Percentiles rank a stretch among this genome's conserved stretches.
Evolutionary conservation across 2,113 vertebrate genomes (phyloP).

Genomic region (Mesitornis unicolor): DNA sequence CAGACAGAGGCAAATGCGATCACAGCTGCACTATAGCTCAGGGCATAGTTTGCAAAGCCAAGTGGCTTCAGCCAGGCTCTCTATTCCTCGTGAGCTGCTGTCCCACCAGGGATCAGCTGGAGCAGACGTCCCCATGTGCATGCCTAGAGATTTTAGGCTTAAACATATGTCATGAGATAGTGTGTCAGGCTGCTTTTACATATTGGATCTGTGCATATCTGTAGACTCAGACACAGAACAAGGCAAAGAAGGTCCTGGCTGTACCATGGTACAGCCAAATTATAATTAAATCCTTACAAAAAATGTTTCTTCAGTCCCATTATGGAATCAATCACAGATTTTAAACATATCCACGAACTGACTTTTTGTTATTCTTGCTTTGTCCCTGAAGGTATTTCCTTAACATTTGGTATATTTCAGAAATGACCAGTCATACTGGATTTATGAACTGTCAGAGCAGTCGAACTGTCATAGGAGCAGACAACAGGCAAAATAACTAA

Average conservation of each 20-base stretch:
- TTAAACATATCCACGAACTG: neutral
- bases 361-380: neutral
- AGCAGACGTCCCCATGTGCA: rapidly evolving
- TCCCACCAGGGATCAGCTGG: rapidly evolving
- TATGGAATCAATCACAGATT: neutral
- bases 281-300: neutral
- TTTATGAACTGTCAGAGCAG: neutral
- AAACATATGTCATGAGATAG: neutral
- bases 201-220: rapidly evolving
- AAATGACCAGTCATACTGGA: neutral
- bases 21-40: neutral
- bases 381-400: neutral
- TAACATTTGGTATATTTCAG: neutral
- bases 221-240: neutral
- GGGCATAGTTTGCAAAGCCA: neutral
- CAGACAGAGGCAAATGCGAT: neutral
- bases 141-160: neutral
- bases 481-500: neutral
- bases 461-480: neutral
- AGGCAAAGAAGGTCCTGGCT: neutral
- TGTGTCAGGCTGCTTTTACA: rapidly evolving
- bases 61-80: neutral
- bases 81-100: rapidly evolving
- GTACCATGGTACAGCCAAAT: neutral
- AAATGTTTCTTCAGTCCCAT: neutral